Percentiles rank a stretch among this genome's conserved stretches.
Evolutionary conservation across 2,888 invertebrate genomes (phyloP).

Genomic region (Philaethria dido): DNA sequence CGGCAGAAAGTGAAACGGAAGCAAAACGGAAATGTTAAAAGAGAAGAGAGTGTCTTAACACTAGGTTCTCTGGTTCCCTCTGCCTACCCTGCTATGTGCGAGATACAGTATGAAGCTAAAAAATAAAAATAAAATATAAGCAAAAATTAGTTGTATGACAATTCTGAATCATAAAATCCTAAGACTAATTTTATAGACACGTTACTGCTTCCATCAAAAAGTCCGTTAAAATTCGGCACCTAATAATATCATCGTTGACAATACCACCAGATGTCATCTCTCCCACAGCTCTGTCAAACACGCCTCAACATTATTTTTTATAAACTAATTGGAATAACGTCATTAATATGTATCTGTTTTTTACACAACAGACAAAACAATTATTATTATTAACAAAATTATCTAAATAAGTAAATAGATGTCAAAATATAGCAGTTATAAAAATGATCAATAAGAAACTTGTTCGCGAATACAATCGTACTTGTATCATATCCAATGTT

Average conservation of each 20-base stretch:
- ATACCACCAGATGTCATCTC: constrained; percentile 58
- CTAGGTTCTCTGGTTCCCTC: too few relatives aligned
- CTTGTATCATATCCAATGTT: too few relatives aligned
- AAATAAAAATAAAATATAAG: too few relatives aligned
- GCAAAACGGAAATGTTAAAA: too few relatives aligned
- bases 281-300: constrained; percentile 51
- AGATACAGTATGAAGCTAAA: too few relatives aligned
- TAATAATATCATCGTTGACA: constrained; percentile 50
- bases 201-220: constrained; percentile 47
- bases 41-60: too few relatives aligned
- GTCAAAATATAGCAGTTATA: neutral
- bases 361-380: too few relatives aligned
- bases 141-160: too few relatives aligned
- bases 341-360: neutral
- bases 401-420: neutral
- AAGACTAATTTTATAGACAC: neutral
- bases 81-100: too few relatives aligned
- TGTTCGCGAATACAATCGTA: too few relatives aligned
- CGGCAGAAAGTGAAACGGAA: too few relatives aligned
- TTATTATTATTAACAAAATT: neutral
- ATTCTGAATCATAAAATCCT: neutral
- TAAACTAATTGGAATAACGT: neutral
- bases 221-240: constrained; percentile 50
- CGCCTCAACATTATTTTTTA: constrained; percentile 1
- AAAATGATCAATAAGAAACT: neutral